Evolutionary conservation across 2,113 vertebrate species (phyloP).

Genomic region (Stigmatopora argus): DNA sequence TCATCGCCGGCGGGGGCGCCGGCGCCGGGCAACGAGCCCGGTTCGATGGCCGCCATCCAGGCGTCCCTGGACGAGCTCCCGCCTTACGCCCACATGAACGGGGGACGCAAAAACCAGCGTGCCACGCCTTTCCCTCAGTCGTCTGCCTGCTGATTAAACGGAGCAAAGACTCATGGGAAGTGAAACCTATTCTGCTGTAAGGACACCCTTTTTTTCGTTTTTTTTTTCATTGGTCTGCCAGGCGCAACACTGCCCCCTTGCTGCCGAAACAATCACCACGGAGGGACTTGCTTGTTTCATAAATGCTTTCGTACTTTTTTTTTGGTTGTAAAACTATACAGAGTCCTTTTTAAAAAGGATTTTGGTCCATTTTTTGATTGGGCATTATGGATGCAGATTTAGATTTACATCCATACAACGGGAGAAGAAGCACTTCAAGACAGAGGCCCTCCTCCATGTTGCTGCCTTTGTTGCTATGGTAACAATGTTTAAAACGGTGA

Average conservation of each 20-base stretch:
- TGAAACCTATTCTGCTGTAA: constrained; percentile 75
- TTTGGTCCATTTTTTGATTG: constrained; percentile 39
- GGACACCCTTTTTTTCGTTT: constrained; percentile 69
- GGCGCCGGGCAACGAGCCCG: constrained; percentile 15
- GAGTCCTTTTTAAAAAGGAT: constrained; percentile 44
- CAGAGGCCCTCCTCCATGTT: constrained; percentile 11
- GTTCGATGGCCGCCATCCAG: constrained; percentile 71
- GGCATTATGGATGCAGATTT: constrained; percentile 71
- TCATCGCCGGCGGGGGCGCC: constrained; percentile 13
- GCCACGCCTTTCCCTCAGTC: constrained; percentile 91
- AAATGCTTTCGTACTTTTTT: constrained; percentile 67
- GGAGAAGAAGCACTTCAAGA: constrained; percentile 60
- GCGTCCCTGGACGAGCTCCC: constrained; percentile 85
- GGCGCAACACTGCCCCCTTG: constrained; percentile 47
- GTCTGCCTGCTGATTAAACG: constrained; percentile 87
- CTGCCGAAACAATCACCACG: constrained; percentile 54
- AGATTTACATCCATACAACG: constrained; percentile 56
- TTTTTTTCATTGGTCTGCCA: constrained; percentile 48
- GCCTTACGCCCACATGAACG: constrained; percentile 96
- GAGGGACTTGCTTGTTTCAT: constrained; percentile 55
- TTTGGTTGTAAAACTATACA: constrained; percentile 34
- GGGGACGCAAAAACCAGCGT: constrained; percentile 90
- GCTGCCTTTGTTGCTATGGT: neutral
- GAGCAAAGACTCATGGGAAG: constrained; percentile 30
- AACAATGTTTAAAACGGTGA: neutral